phyloP scores from a whole-genome alignment of 2,888 invertebrate species.

The Torymus texanus region DNA sequence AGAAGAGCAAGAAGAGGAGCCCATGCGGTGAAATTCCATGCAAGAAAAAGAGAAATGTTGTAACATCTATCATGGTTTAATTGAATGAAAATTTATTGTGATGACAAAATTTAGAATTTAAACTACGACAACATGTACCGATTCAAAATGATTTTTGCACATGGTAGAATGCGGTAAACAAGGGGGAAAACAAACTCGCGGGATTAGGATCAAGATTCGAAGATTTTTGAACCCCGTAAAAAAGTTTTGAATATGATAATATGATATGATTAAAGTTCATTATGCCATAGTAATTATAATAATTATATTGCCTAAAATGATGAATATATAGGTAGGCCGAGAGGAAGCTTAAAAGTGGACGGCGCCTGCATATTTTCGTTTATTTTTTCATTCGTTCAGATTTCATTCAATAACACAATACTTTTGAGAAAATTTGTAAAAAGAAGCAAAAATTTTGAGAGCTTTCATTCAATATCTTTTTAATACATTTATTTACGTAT shows the following conservation, averaged over 20 bases:
- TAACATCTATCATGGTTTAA: neutral
- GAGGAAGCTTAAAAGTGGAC: constrained; percentile 70
- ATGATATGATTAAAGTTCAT: constrained; percentile 69
- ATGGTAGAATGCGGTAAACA: neutral
- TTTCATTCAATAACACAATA: neutral
- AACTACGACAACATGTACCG: too few species aligned
- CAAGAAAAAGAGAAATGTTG: too few species aligned
- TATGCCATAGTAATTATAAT: constrained; percentile 65
- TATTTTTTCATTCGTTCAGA: constrained; percentile 8
- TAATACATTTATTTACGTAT: too few species aligned
- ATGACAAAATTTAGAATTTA: too few species aligned
- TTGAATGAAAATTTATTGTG: too few species aligned
- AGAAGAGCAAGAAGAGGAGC: constrained; percentile 50
- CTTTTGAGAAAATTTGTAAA: too few species aligned
- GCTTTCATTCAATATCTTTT: constrained; percentile 6
- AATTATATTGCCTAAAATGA: constrained; percentile 62
- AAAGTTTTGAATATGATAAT: constrained; percentile 51
- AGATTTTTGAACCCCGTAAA: constrained; percentile 27
- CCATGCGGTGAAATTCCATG: neutral
- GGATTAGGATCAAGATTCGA: constrained; percentile 52
- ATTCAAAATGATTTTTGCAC: too few species aligned
- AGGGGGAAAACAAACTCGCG: constrained; percentile 42
- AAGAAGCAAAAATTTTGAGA: constrained; percentile 29
- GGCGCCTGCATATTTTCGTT: constrained; percentile 67
- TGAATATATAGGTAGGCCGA: constrained; percentile 64